Evolutionary conservation across 2,113 vertebrate species (phyloP).

Genomic region (Rhabdornis inornatus): DNA sequence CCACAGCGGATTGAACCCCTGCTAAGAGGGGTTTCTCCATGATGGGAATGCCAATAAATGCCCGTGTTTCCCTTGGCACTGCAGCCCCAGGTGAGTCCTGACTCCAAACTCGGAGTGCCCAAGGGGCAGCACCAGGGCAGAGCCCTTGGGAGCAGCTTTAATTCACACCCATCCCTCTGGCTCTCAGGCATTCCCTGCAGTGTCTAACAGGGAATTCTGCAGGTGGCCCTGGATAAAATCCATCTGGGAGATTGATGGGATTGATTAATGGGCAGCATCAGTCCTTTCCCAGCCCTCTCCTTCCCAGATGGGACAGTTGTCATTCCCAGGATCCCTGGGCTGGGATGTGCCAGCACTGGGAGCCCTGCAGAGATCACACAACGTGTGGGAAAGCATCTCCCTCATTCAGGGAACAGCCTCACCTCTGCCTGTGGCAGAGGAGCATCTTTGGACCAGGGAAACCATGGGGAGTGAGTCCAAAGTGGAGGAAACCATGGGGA

Average conservation of each 20-base stretch:
- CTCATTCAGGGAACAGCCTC: neutral
- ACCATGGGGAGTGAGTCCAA: neutral
- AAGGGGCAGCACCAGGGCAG: neutral
- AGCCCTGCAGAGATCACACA: neutral
- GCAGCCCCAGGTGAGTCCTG: neutral
- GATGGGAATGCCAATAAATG: neutral
- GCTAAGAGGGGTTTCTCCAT: neutral
- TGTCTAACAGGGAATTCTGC: neutral
- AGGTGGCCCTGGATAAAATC: neutral
- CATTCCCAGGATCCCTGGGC: neutral
- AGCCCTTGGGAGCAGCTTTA: neutral
- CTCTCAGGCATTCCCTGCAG: neutral
- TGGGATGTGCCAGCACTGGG: neutral
- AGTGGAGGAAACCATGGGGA: neutral
- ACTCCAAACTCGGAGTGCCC: neutral
- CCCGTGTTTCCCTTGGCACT: rapidly evolving
- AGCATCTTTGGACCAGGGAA: neutral
- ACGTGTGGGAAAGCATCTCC: neutral
- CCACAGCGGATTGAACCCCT: neutral
- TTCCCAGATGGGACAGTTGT: rapidly evolving
- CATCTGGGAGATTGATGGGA: neutral
- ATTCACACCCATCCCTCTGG: neutral
- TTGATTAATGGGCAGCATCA: neutral
- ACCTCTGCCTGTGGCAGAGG: neutral
- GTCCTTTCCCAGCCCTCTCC: neutral